phyloP scores from a whole-genome alignment of 2,797 vertebrate genomes.

The Phalanger gymnotis region DNA sequence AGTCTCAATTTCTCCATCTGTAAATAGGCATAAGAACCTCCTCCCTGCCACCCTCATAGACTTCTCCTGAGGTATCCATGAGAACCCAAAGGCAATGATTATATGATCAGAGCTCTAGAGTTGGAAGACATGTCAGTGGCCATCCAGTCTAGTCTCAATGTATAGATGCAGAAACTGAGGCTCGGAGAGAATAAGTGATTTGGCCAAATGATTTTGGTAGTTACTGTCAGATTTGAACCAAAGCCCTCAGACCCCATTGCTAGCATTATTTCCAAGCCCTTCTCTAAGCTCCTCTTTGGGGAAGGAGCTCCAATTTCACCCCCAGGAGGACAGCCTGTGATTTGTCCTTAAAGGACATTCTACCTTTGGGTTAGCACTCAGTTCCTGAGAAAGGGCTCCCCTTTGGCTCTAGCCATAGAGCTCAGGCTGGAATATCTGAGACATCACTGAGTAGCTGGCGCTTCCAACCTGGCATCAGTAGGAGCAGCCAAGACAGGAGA shows the following conservation, averaged over 20 bases:
- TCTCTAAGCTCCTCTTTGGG: not conserved
- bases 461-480: not conserved
- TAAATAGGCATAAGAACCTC: not conserved
- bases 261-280: not conserved
- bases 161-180: not conserved
- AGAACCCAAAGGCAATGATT: not conserved
- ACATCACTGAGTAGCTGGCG: not conserved
- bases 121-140: not conserved
- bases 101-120: not conserved
- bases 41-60: not conserved
- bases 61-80: not conserved
- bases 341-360: slow-evolving; percentile 33
- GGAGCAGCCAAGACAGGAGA: not conserved
- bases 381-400: not conserved
- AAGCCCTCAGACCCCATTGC: not conserved
- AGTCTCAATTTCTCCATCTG: not conserved
- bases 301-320: slow-evolving; percentile 11
- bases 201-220: not conserved
- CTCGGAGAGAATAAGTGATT: not conserved
- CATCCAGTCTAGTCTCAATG: not conserved
- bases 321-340: not conserved
- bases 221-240: not conserved
- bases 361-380: not conserved
- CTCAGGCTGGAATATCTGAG: not conserved
- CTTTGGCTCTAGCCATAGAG: not conserved